A percentile compares a stretch with the other conserved stretches of the same genome.
phyloP scores from a whole-genome alignment of 2,797 vertebrate species.

The Capromys pilorides region DNA sequence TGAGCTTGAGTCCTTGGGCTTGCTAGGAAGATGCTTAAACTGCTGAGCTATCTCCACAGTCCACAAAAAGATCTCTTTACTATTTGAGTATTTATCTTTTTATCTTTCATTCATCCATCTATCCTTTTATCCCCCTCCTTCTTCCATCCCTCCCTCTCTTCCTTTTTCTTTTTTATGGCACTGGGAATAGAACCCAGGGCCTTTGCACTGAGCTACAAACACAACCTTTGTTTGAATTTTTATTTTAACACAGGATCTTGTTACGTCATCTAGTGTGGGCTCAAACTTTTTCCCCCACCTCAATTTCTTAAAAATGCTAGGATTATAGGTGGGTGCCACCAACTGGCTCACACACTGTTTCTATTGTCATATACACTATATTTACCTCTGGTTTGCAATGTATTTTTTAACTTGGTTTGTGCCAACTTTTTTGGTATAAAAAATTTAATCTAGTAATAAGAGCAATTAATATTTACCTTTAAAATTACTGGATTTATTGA shows the following conservation, averaged over 20 bases:
- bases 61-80: neutral
- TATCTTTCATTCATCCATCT: neutral
- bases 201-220: neutral
- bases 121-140: neutral
- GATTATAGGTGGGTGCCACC: neutral
- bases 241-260: neutral
- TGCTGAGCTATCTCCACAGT: too few relatives aligned
- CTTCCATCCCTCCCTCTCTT: neutral
- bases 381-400: neutral
- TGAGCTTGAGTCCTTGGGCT: too few relatives aligned
- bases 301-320: neutral
- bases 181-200: neutral
- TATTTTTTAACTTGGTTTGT: slow-evolving; percentile 1
- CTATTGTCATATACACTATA: neutral
- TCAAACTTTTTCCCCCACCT: neutral
- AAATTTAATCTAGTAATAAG: slow-evolving; percentile 31
- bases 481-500: slow-evolving; percentile 18
- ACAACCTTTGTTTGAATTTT: neutral
- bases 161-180: neutral
- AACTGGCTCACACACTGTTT: neutral
- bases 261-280: neutral
- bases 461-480: neutral
- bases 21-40: too few relatives aligned
- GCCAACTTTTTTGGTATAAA: neutral
- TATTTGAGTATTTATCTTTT: neutral